Evolutionary conservation across 2,113 vertebrate species (phyloP).

Genomic region (Eira barbara): DNA sequence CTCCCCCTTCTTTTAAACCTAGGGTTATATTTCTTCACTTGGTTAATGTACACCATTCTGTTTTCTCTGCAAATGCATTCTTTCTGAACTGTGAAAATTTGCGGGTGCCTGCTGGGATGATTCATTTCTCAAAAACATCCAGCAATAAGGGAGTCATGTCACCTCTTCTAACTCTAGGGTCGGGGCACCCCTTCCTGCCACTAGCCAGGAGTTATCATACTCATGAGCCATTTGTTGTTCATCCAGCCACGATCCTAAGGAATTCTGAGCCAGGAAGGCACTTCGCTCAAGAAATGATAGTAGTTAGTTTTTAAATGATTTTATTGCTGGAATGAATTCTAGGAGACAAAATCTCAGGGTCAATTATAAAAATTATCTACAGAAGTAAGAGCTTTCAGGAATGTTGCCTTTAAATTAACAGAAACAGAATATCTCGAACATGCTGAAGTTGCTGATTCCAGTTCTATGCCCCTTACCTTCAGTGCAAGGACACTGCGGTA

Average conservation of each 20-base stretch:
- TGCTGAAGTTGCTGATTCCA: not conserved
- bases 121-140: constrained; percentile 40
- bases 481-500: not conserved
- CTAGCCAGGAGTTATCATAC: not conserved
- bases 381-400: not conserved
- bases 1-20: not conserved
- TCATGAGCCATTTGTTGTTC: not conserved
- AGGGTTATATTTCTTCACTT: constrained; percentile 7
- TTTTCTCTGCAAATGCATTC: constrained; percentile 51
- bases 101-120: constrained; percentile 48
- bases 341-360: not conserved
- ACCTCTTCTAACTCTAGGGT: constrained; percentile 32
- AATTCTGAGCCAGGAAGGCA: not conserved
- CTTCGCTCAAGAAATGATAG: constrained; percentile 12
- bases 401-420: not conserved
- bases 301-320: constrained; percentile 6
- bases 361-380: not conserved
- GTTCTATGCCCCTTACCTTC: not conserved
- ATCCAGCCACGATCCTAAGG: not conserved
- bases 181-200: not conserved
- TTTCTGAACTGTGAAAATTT: constrained; percentile 61
- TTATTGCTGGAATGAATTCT: not conserved
- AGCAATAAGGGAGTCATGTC: not conserved
- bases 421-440: not conserved
- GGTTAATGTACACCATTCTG: not conserved